Evolutionary conservation across 2,797 vertebrate genomes (phyloP).

Genomic region (Onychomys arenicola): DNA sequence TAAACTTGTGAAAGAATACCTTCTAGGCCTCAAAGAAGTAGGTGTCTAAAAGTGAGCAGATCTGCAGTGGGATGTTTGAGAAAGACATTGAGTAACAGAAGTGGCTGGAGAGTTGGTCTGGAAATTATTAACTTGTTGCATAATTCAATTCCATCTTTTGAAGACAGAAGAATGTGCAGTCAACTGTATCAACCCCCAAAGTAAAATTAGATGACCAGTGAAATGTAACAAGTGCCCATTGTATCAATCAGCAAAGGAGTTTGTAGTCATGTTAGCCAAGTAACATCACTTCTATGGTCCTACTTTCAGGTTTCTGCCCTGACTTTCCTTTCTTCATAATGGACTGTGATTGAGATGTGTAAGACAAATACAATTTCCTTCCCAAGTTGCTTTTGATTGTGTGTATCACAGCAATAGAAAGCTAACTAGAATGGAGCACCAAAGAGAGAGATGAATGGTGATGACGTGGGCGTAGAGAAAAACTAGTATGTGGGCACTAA

Average conservation of each 20-base stretch:
- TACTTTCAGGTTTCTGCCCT: background rate
- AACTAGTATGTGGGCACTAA: background rate
- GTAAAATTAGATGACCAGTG: background rate
- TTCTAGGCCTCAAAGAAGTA: background rate
- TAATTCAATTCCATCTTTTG: background rate
- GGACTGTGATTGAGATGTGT: background rate
- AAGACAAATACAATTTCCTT: background rate
- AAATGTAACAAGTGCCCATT: background rate
- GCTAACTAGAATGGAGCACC: background rate
- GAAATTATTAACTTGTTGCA: background rate
- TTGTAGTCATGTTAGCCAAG: background rate
- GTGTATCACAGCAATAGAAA: background rate
- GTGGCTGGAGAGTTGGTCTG: background rate
- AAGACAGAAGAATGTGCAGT: background rate
- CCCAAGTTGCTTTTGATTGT: background rate
- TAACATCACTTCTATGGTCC: background rate
- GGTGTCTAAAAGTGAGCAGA: background rate
- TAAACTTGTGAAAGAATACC: background rate
- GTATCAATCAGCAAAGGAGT: background rate
- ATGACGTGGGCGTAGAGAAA: background rate
- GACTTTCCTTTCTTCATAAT: background rate
- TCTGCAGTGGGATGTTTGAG: background rate
- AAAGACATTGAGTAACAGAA: background rate
- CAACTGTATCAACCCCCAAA: background rate
- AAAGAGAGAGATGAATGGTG: background rate